phyloP scores from a whole-genome alignment of 2,888 invertebrate species.

The Rhogogaster chlorosoma region DNA sequence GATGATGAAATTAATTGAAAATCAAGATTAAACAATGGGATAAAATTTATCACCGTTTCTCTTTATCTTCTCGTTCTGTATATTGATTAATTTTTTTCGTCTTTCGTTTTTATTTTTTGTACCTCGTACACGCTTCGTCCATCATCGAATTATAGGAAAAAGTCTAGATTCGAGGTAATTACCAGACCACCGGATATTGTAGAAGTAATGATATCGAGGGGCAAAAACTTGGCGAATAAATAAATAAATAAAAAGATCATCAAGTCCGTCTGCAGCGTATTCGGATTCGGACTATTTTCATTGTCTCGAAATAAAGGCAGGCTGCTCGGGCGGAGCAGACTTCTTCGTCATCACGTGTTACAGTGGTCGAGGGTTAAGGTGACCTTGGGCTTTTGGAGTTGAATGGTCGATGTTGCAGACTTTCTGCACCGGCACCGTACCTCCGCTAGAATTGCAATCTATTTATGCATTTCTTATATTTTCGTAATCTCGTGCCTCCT shows the following conservation, averaged over 20 bases:
- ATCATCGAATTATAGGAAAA: no score
- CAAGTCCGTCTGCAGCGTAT: not conserved
- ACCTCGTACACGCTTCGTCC: no score
- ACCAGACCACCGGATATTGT: no score
- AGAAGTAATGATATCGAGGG: no score
- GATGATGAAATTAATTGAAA: no score
- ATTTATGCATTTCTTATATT: not conserved
- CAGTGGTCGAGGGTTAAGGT: slow-evolving; percentile 62
- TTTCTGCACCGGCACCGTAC: slow-evolving; percentile 59
- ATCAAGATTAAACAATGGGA: no score
- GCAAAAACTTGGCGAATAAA: no score
- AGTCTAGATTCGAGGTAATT: no score
- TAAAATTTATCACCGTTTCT: no score
- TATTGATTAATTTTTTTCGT: no score
- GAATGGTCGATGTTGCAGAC: slow-evolving; percentile 74
- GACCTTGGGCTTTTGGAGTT: slow-evolving; percentile 73
- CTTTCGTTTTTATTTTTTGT: no score
- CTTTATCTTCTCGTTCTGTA: no score
- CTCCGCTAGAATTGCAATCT: not conserved
- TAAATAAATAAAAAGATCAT: not conserved
- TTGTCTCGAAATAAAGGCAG: slow-evolving; percentile 6
- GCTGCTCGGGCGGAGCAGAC: not conserved
- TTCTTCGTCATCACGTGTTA: slow-evolving; percentile 33
- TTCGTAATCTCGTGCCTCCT: not conserved
- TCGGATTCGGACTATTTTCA: not conserved